Base-by-base conservation (phyloP, 2,888 invertebrate species). In the Xylota sylvarum region DNA sequence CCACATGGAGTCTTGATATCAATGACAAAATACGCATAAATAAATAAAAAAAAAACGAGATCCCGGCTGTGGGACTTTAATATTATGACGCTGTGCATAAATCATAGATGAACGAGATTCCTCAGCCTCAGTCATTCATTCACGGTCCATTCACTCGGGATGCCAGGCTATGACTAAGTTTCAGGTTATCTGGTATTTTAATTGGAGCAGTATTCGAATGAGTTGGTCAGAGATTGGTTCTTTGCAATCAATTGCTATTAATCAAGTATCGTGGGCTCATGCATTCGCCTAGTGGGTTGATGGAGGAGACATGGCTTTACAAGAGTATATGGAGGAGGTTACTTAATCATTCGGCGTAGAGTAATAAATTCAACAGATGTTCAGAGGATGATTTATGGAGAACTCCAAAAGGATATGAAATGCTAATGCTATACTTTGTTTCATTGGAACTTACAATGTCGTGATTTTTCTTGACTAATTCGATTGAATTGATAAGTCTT, bases 61-160 rank as follows among this genome's bases (percentile, higher is more conserved):
- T 48, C 67, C 14, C 40, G 12, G 10, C 46, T 23, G 4, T 7
- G 37, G 46, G 78, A 62, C 55, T 79, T 79, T 69, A 79, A 70
- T 84, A 56, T 84, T 84, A 74, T 79, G 79, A 84, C 69, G 69
- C 19, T 74, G 6, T 56, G 79, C 84, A 84, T 84, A 84, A 84
- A 84, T 84, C 84, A 84, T 74, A 84, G 84, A 84, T 80, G 79
- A 19, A 74, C 43, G 43, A 74, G 84, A 84, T 84, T 84, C 69
- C 74, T 70, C 69, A 55, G 55, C 52, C 64, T 37, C 19, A 46
- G 14, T 37, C 37, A 37, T 10, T 37, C 43, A 43, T 43, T 43
- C 43, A 43, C 6, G 14, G 43, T 52, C 72, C n/a, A 23, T 55
- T 64, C 19, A 67, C 40, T 37, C 19, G 6, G 4, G 40, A 10